phyloP scores from a whole-genome alignment of 2,888 invertebrate species.

The Lottia gigantea region DNA sequence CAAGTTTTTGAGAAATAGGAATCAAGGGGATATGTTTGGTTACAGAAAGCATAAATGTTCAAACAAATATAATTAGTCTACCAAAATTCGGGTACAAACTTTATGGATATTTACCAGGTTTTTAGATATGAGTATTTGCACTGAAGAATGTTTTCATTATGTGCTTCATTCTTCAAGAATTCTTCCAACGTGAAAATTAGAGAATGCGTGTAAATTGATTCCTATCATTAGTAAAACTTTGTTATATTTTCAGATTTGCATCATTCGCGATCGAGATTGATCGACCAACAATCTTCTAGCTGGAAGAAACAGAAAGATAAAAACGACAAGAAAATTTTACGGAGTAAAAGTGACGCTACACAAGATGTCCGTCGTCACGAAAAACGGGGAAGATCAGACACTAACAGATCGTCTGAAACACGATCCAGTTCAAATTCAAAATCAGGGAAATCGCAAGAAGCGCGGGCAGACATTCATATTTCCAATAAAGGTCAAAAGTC shows the following conservation, averaged over 20 bases:
- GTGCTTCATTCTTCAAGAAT: too few relatives aligned
- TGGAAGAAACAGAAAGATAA: conserved; percentile 8
- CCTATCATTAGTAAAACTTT: background rate
- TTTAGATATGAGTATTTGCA: too few relatives aligned
- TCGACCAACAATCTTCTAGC: background rate
- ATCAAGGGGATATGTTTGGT: too few relatives aligned
- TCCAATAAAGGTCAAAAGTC: conserved; percentile 13
- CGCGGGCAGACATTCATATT: background rate
- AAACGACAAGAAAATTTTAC: background rate
- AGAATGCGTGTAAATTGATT: too few relatives aligned
- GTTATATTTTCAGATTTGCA: background rate
- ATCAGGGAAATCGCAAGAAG: background rate
- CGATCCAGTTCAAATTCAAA: background rate
- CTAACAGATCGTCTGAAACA: background rate
- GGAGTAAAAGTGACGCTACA: background rate
- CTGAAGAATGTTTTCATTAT: too few relatives aligned
- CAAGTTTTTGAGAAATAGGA: too few relatives aligned
- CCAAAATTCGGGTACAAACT: too few relatives aligned
- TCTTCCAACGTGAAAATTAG: too few relatives aligned
- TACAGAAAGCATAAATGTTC: too few relatives aligned
- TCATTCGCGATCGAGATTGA: background rate
- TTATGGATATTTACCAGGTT: too few relatives aligned
- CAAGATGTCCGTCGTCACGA: background rate
- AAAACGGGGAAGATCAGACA: background rate
- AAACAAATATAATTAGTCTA: too few relatives aligned